Base-by-base conservation (phyloP, 2,888 invertebrate genomes). In the Ferdinandea cuprea region DNA sequence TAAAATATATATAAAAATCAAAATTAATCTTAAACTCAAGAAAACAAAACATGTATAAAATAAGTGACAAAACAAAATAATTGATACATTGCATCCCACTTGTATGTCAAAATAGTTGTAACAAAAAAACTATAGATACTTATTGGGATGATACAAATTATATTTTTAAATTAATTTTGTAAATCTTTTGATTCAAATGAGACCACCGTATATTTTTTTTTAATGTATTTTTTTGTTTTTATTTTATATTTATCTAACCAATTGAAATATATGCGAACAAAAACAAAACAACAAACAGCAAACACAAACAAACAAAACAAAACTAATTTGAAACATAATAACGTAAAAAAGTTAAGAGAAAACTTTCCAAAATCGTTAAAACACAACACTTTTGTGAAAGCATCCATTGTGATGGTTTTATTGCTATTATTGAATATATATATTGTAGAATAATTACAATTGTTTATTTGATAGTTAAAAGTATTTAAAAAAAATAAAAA, bases 151-250 rank as follows among this genome's bases (percentile, higher is more conserved):
- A 21, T 48, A 69, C 46, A 46, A 48, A 28, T 58, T 56, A 58
- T 37, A 69, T 46, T 37, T 58, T 58, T 46, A 46, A 48, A 59
- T 44, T 76, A 9, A 56, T 71, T 77, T 77, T 77, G 65, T 77
- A 76, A 71, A 76, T 81, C 65, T 81, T 77, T 81, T 81, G 69
- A 80, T 74, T 71, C 37, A 77, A 81, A 81, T 76, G 77, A 81
- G 56, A 81, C 81, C 81, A 81, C 81, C 81, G 81, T 58, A 78
- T 72, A 63, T 77, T 58, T 54, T 71, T 63, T 63, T 63, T 19
- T 25, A 2, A 25, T n/a, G n/a, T 42, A 52, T 25, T 56, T 44
- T 19, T 58, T 50, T 32, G n/a, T n/a, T n/a, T n/a, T n/a, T n/a
- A n/a, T n/a, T n/a, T n/a, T n/a, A n/a, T n/a, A 54, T 71, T 74